These are phyloP conservation scores for Orchestia grillus DNA, from an alignment of 1,140 invertebrate species.

Conservation along the genomic window DNA sequence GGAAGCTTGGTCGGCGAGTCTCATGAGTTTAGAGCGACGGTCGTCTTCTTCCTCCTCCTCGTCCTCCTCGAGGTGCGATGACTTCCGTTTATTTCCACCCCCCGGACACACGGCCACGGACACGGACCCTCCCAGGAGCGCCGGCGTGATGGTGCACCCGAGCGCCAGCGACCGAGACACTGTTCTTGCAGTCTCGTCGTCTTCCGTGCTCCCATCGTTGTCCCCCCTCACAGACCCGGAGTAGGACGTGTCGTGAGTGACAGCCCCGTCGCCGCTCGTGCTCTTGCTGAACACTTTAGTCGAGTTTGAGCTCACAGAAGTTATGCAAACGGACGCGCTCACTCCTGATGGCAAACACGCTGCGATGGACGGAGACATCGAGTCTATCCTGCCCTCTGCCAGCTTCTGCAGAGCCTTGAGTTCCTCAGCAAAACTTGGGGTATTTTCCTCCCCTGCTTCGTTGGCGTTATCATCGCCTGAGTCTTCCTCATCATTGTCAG, in stretches of 20 bases:
- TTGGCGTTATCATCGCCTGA: constrained; percentile 1
- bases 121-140: constrained; percentile 15
- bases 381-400: not conserved
- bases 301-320: not conserved
- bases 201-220: not conserved
- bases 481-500: not conserved
- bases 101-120: not conserved
- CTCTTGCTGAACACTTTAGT: no score
- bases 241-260: no score
- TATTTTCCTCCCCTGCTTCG: not conserved
- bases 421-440: not conserved
- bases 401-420: constrained; percentile 9
- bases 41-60: not conserved
- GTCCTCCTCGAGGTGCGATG: not conserved
- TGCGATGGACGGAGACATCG: constrained; percentile 23
- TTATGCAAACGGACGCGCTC: not conserved
- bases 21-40: not conserved
- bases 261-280: no score
- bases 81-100: not conserved
- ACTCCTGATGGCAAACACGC: constrained; percentile 12
- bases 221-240: no score
- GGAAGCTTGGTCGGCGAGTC: not conserved
- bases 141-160: not conserved
- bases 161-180: constrained; percentile 14
- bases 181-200: not conserved